Percentiles rank a stretch among this genome's conserved stretches.
phyloP scores from a whole-genome alignment of 1,140 invertebrate species.

The Aphis craccivora region DNA sequence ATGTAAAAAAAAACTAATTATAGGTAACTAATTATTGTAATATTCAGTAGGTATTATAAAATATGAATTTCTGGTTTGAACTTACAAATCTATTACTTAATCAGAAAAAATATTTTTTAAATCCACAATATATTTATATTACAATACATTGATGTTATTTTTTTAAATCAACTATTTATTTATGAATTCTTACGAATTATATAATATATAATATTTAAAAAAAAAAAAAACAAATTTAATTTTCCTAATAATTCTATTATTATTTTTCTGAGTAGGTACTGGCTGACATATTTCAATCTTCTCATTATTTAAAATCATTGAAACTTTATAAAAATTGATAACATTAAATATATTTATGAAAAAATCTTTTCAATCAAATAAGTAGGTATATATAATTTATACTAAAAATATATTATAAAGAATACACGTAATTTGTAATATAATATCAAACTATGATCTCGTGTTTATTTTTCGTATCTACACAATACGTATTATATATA shows the following conservation, averaged over 20 bases:
- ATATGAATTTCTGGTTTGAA: no score
- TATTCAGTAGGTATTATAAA: no score
- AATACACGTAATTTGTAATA: neutral
- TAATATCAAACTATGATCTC: neutral
- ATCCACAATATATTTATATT: no score
- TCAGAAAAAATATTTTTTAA: no score
- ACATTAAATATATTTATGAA: neutral
- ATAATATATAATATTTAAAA: no score
- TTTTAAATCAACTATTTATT: no score
- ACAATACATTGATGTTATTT: no score
- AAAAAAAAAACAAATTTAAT: no score
- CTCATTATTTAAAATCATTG: neutral
- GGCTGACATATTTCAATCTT: neutral
- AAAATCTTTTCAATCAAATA: neutral
- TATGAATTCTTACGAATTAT: no score
- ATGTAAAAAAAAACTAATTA: no score
- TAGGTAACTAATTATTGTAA: no score
- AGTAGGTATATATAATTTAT: neutral
- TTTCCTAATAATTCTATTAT: neutral
- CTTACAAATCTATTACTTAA: no score
- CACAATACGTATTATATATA: neutral
- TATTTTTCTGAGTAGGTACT: neutral
- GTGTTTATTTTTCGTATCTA: neutral
- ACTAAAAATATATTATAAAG: neutral
- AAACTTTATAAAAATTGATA: neutral